Conservation (phyloP, 2,113 vertebrate species). For the Hypocryptadius cinnamomeus region DNA sequence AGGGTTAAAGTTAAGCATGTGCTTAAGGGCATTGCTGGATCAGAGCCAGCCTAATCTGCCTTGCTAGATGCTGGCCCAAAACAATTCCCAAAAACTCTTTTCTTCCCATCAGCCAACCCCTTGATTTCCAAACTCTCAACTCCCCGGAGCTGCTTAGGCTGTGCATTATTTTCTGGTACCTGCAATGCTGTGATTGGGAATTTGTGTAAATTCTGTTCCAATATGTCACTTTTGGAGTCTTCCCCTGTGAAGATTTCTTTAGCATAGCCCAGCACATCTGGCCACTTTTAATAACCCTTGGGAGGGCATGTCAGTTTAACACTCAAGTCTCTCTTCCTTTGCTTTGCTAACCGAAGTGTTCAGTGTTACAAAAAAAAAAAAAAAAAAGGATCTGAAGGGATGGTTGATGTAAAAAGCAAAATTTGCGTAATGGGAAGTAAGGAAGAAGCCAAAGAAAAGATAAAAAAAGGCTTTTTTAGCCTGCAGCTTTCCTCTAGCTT, state of each 20-base stretch:
- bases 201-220: background rate
- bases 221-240: background rate
- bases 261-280: background rate
- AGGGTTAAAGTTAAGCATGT: conserved; percentile 20
- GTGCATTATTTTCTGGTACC: background rate
- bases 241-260: background rate
- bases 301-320: background rate
- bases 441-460: background rate
- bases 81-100: background rate
- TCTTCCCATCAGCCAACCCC: background rate
- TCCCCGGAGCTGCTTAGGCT: background rate
- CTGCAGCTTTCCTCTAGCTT: background rate
- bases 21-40: conserved; percentile 44
- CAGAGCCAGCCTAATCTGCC: background rate
- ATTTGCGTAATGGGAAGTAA: background rate
- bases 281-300: background rate
- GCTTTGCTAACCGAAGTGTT: background rate
- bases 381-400: background rate
- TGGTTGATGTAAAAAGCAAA: background rate
- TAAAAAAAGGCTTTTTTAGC: background rate
- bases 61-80: background rate
- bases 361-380: background rate
- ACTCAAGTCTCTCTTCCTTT: background rate
- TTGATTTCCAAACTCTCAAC: background rate
- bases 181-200: background rate